A percentile compares a stretch with the other conserved stretches of the same genome.
These are phyloP conservation scores for Epinephelus cyanopodus DNA, from an alignment of 2,113 vertebrate species.

Conservation along the genomic window DNA sequence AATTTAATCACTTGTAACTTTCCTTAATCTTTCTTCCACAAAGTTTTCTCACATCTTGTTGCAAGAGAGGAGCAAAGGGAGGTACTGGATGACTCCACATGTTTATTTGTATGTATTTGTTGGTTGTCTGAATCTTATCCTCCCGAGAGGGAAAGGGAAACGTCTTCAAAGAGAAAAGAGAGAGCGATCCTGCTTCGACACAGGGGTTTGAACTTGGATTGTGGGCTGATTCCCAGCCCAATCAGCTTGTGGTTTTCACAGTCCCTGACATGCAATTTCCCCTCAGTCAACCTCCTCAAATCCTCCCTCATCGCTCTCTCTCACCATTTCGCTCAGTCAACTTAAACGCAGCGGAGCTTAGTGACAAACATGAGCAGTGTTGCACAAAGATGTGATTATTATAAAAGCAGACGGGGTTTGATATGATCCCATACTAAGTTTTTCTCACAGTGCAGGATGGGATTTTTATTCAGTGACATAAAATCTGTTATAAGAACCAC, in stretches of 20 bases:
- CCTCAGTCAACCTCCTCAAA: conserved; percentile 70
- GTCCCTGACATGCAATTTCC: conserved; percentile 78
- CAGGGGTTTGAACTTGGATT: conserved; percentile 77
- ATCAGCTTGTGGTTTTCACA: conserved; percentile 81
- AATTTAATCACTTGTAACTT: not conserved
- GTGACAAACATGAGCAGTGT: conserved; percentile 33
- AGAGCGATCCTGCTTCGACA: conserved; percentile 55
- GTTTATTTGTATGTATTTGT: conserved; percentile 76
- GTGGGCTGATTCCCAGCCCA: conserved; percentile 79
- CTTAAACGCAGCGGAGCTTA: conserved; percentile 36
- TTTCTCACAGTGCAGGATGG: not conserved
- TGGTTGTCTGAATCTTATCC: conserved; percentile 73
- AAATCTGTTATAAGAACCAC: not conserved
- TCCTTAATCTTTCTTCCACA: not conserved
- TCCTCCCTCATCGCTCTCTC: conserved; percentile 44
- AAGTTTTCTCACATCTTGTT: conserved; percentile 43
- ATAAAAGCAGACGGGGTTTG: no score
- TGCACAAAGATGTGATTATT: not conserved
- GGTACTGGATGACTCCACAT: conserved; percentile 46
- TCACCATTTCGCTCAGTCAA: conserved; percentile 36
- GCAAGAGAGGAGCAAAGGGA: conserved; percentile 7
- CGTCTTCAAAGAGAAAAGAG: conserved; percentile 73
- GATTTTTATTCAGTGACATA: conserved; percentile 28
- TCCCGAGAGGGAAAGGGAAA: conserved; percentile 66
- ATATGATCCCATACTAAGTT: not conserved